Percentiles rank a stretch among this genome's conserved stretches.
phyloP scores from a whole-genome alignment of 2,888 invertebrate genomes.

The Rhagophthalmus giganteus region DNA sequence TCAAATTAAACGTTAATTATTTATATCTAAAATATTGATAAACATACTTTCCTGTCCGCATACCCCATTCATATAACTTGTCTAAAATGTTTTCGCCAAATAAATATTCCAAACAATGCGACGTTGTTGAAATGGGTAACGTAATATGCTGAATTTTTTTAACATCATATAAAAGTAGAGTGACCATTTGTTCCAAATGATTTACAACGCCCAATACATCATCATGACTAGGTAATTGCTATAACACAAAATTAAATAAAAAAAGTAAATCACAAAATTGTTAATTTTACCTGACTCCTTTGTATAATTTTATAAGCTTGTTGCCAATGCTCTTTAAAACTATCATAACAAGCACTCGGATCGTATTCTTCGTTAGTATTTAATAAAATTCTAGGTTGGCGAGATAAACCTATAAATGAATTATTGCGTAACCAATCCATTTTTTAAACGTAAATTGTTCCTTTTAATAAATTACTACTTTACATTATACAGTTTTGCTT shows the following conservation, averaged over 20 bases:
- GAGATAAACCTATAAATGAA: constrained; percentile 43
- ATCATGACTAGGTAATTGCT: constrained; percentile 71
- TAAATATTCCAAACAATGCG: constrained; percentile 73
- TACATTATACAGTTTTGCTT: constrained; percentile 5
- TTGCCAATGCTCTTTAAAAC: constrained; percentile 93
- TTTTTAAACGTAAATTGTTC: constrained; percentile 8
- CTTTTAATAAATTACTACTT: constrained; percentile 9
- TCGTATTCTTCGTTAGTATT: constrained; percentile 58
- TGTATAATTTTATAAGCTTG: constrained; percentile 84
- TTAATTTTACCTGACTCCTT: constrained; percentile 64
- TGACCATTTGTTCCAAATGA: constrained; percentile 89
- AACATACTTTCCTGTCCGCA: constrained; percentile 74
- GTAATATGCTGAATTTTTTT: constrained; percentile 62
- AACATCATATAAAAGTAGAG: constrained; percentile 80
- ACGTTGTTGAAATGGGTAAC: constrained; percentile 57
- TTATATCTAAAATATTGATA: background rate
- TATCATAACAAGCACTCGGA: constrained; percentile 88
- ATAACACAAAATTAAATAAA: constrained; percentile 36
- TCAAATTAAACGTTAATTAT: background rate
- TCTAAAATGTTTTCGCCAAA: constrained; percentile 85
- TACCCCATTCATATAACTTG: constrained; percentile 85
- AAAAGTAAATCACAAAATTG: constrained; percentile 31
- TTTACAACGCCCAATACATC: constrained; percentile 90
- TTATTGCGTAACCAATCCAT: constrained; percentile 54
- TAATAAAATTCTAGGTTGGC: constrained; percentile 40